Percentiles rank a stretch among this genome's conserved stretches.
Conservation (phyloP, 2,888 invertebrate genomes). For the Acronicta leporina region DNA sequence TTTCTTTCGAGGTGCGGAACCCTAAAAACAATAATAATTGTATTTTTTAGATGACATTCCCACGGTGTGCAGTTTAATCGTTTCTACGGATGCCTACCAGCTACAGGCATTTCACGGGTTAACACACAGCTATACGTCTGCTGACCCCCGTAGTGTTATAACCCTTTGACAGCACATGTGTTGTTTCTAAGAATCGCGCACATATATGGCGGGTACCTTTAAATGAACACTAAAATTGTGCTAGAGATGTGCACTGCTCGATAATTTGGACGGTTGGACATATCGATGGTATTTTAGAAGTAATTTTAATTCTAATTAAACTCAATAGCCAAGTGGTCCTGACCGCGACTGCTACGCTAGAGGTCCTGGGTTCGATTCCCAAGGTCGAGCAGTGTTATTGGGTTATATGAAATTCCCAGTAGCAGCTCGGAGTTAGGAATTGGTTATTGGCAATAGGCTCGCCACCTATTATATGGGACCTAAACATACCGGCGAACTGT, state of each 20-base stretch:
- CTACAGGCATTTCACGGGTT: background rate
- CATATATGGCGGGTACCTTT: background rate
- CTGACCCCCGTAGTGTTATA: background rate
- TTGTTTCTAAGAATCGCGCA: slow-evolving; percentile 1
- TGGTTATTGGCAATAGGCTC: too few species aligned
- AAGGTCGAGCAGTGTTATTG: too few species aligned
- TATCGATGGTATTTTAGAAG: background rate
- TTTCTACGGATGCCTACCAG: background rate
- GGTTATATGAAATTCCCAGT: too few species aligned
- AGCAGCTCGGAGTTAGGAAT: too few species aligned
- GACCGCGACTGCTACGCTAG: too few species aligned
- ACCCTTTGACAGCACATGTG: background rate
- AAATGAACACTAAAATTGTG: slow-evolving; percentile 7
- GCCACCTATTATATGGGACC: too few species aligned
- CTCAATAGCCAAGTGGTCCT: too few species aligned
- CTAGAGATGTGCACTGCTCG: background rate
- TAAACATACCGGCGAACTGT: too few species aligned
- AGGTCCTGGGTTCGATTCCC: too few species aligned
- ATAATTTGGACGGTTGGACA: background rate
- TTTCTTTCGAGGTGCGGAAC: too few species aligned
- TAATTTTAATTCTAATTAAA: too few species aligned
- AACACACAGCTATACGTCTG: background rate
- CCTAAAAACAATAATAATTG: background rate
- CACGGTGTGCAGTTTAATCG: background rate
- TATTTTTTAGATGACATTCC: background rate